A percentile compares a stretch with the other conserved stretches of the same genome.
These are phyloP conservation scores for Octonoba sinensis DNA, from an alignment of 2,888 invertebrate genomes.

Conservation along the genomic window DNA sequence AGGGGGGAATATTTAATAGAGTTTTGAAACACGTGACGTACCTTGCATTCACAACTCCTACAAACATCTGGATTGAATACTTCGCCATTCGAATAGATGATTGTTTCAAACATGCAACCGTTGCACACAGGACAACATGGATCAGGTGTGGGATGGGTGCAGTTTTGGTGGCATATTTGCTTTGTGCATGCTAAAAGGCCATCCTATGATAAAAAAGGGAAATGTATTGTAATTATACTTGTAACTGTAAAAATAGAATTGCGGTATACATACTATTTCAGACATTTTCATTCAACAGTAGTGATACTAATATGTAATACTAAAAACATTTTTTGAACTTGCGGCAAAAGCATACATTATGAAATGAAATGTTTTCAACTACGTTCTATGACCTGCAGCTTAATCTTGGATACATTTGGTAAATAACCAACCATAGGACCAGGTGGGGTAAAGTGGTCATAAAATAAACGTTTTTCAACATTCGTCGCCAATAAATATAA, in stretches of 20 bases:
- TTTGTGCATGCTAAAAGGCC: constrained; percentile 25
- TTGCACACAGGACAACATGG: constrained; percentile 57
- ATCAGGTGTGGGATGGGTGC: constrained; percentile 55
- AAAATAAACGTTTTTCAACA: too few relatives aligned
- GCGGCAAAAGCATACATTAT: too few relatives aligned
- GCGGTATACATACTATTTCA: too few relatives aligned
- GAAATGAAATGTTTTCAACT: too few relatives aligned
- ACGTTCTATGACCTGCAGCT: too few relatives aligned
- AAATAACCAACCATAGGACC: too few relatives aligned
- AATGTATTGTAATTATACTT: background rate
- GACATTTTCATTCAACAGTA: too few relatives aligned
- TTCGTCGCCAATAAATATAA: too few relatives aligned
- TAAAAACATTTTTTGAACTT: too few relatives aligned
- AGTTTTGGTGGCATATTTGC: constrained; percentile 35
- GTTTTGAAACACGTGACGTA: constrained; percentile 2
- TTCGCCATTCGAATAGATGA: constrained; percentile 27
- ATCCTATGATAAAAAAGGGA: constrained; percentile 20
- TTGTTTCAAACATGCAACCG: constrained; percentile 37
- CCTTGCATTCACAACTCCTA: constrained; percentile 55
- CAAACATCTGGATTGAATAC: constrained; percentile 50
- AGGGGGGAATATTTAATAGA: background rate
- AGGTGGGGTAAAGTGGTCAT: too few relatives aligned
- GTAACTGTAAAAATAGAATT: background rate
- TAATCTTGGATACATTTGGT: too few relatives aligned
- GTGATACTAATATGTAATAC: too few relatives aligned